Evolutionary conservation across 1,140 invertebrate species (phyloP), one percentile per base, ranked within the genome.

Genomic region (Eurosta solidaginis): DNA sequence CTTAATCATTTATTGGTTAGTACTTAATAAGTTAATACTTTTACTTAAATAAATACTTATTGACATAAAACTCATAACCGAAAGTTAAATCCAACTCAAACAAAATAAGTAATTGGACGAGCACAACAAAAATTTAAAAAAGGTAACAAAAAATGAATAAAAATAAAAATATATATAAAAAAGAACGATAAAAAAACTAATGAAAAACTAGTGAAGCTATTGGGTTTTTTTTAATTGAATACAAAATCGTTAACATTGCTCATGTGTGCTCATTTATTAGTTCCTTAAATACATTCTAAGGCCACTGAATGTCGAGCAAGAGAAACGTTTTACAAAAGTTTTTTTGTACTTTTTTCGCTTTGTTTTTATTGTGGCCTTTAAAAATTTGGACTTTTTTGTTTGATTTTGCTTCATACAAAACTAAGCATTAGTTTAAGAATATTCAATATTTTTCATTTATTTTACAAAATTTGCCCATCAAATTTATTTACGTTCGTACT

Each of bases 121-220:
- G 59, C 59, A 68, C 59, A n/a, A n/a, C n/a, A n/a, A n/a, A n/a
- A n/a, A 68, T 68, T 68, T 6, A 27, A 68, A 68, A n/a, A 40
- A 40, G 17, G 33, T 40, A 68, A 40, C n/a, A 12, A n/a, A 47
- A 47, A 12, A 17, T 3, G n/a, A 47, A 14, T 14, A 14, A 4
- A 47, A 47, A 47, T 4, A 14, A 9, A 47, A 47, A 36, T 29
- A 54, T 14, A 22, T 40, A 68, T 17, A 36, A 7, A 68, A 47
- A 47, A 47, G 4, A 17, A 47, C 14, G 10, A 68, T 1, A 3
- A 29, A 54, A 12, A 54, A 54, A n/a, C n/a, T n/a, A 27, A 29
- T 22, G 40, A 27, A 54, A 40, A 33, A 59, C 29, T 27, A 22
- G 33, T 68, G 33, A 68, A 68, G 17, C 20, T 42, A 68, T 20